phyloP scores from a whole-genome alignment of 2,888 invertebrate species.

The Drosophila silvestris region DNA sequence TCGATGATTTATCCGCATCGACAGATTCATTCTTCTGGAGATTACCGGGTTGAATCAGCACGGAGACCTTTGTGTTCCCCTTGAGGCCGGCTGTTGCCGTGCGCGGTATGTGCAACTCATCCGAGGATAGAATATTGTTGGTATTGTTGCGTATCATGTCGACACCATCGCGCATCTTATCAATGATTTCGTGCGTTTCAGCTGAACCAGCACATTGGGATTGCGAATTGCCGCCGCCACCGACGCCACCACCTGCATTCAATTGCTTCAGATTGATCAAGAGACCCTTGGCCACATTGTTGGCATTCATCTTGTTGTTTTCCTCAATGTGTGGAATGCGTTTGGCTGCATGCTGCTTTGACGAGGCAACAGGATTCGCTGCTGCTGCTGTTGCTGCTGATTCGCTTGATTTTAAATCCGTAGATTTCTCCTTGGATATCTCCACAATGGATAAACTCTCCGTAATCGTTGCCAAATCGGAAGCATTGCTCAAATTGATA shows the following conservation, averaged over 20 bases:
- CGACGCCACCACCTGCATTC: slow-evolving; percentile 44
- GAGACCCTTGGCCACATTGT: slow-evolving; percentile 83
- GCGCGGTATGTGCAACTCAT: slow-evolving; percentile 88
- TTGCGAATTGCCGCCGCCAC: neutral
- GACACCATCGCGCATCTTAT: slow-evolving; percentile 89
- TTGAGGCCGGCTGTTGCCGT: slow-evolving; percentile 61
- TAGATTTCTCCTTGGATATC: slow-evolving; percentile 49
- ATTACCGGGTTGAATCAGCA: slow-evolving; percentile 41
- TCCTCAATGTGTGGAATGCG: slow-evolving; percentile 83
- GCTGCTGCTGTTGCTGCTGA: neutral
- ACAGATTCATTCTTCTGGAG: slow-evolving; percentile 30
- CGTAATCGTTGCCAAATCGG: slow-evolving; percentile 94
- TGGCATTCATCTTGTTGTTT: slow-evolving; percentile 85
- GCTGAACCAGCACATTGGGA: slow-evolving; percentile 82
- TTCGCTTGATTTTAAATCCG: slow-evolving; percentile 26
- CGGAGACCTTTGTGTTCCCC: slow-evolving; percentile 41
- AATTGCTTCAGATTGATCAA: slow-evolving; percentile 80
- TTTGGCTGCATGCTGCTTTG: slow-evolving; percentile 84
- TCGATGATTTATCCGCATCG: slow-evolving; percentile 11
- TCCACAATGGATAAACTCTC: slow-evolving; percentile 91
- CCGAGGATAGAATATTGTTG: slow-evolving; percentile 91
- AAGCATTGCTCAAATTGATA: slow-evolving; percentile 86
- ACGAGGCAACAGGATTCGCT: neutral
- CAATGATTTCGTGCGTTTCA: slow-evolving; percentile 88
- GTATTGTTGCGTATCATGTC: slow-evolving; percentile 92